Percentiles rank a stretch among this genome's conserved stretches.
These are phyloP conservation scores for Tetramorium alpestre DNA, from an alignment of 1,140 invertebrate species.

Conservation along the genomic window DNA sequence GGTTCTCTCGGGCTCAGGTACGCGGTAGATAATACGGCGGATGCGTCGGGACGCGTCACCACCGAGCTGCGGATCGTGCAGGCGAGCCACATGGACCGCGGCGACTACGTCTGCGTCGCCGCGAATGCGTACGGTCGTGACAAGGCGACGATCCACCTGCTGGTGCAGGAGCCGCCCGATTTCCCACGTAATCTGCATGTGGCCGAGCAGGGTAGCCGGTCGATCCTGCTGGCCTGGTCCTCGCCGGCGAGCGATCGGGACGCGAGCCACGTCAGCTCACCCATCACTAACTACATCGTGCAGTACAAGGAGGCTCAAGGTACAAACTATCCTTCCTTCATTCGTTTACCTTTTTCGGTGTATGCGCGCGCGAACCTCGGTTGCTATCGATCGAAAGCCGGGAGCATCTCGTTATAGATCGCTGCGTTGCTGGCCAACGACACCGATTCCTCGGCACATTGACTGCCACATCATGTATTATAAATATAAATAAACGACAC, in stretches of 20 bases:
- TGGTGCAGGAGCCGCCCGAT: conserved; percentile 90
- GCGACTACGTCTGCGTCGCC: conserved; percentile 90
- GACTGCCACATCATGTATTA: not conserved
- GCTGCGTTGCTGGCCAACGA: not conserved
- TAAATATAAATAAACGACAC: not conserved
- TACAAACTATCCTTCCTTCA: conserved; percentile 65
- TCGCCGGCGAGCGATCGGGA: conserved; percentile 84
- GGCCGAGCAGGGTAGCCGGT: conserved; percentile 87
- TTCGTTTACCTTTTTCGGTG: not conserved
- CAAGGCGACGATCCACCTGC: conserved; percentile 88
- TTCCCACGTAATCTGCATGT: conserved; percentile 88
- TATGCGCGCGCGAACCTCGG: not conserved
- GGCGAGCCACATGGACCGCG: conserved; percentile 88
- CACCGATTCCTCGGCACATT: not conserved
- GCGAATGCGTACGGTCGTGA: conserved; percentile 90
- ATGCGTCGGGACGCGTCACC: conserved; percentile 84
- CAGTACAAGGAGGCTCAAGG: conserved; percentile 88
- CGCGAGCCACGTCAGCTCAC: conserved; percentile 85
- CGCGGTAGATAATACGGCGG: conserved; percentile 85
- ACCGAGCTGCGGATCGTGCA: conserved; percentile 88
- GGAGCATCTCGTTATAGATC: conserved; percentile 12
- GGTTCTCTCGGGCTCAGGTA: conserved; percentile 78
- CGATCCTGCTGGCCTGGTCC: conserved; percentile 87
- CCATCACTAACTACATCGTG: conserved; percentile 88
- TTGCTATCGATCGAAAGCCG: not conserved